Evolutionary conservation across 2,888 invertebrate species (phyloP).

Genomic region (Thereva nobilitata): DNA sequence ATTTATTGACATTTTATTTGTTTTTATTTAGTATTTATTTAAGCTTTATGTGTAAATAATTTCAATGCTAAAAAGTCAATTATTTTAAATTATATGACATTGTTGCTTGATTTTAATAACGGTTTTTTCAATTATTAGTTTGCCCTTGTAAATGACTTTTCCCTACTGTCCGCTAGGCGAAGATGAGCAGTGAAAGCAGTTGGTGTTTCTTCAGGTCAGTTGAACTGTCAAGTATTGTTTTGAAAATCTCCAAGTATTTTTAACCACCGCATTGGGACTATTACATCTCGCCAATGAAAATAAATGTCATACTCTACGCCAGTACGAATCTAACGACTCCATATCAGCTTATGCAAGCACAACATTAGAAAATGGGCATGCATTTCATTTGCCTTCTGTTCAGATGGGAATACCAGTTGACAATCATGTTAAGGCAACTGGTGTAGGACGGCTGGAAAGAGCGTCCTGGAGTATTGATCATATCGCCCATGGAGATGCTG

Average conservation of each 20-base stretch:
- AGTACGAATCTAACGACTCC: slow-evolving; percentile 65
- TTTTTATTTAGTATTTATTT: background rate
- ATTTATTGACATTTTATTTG: slow-evolving; percentile 5
- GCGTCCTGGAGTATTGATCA: slow-evolving; percentile 68
- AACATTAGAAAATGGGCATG: slow-evolving; percentile 36
- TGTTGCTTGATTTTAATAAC: too few relatives aligned
- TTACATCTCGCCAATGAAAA: slow-evolving; percentile 62
- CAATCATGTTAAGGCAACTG: slow-evolving; percentile 64
- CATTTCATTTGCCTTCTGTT: slow-evolving; percentile 54
- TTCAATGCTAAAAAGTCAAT: slow-evolving; percentile 12
- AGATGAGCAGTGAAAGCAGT: too few relatives aligned
- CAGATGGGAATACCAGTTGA: slow-evolving; percentile 60
- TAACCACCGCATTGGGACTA: slow-evolving; percentile 67
- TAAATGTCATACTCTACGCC: slow-evolving; percentile 62
- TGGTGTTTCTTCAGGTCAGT: too few relatives aligned
- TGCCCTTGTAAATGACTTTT: too few relatives aligned
- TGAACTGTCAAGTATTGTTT: too few relatives aligned
- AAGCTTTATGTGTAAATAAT: slow-evolving; percentile 4
- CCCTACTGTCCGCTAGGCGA: too few relatives aligned
- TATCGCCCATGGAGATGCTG: slow-evolving; percentile 70
- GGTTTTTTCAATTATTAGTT: too few relatives aligned
- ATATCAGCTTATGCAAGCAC: slow-evolving; percentile 50
- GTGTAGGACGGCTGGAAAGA: slow-evolving; percentile 66
- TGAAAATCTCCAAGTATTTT: slow-evolving; percentile 73
- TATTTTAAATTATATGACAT: slow-evolving; percentile 9